phyloP scores from a whole-genome alignment of 1,140 invertebrate genomes.

The Paramacrobiotus metropolitanus region DNA sequence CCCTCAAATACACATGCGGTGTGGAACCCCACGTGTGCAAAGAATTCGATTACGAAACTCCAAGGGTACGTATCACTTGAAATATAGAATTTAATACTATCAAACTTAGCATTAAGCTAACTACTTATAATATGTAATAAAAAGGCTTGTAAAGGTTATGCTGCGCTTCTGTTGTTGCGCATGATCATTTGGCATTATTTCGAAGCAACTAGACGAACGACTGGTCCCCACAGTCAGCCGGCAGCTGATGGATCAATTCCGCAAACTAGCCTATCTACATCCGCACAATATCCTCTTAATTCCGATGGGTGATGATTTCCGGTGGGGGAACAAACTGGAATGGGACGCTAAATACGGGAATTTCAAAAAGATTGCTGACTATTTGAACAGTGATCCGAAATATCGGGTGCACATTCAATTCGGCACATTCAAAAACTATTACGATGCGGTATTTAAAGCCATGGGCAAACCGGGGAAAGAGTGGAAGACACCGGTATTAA shows the following conservation, averaged over 20 bases:
- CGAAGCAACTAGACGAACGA: too few species aligned
- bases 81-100: too few species aligned
- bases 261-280: constrained; percentile 57
- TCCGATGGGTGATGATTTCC: constrained; percentile 71
- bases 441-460: constrained; percentile 35
- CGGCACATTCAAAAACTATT: constrained; percentile 71
- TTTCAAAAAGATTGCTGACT: constrained; percentile 45
- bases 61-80: not conserved
- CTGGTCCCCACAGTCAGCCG: too few species aligned
- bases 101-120: too few species aligned
- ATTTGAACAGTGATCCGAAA: not conserved
- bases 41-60: not conserved
- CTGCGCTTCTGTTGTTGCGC: too few species aligned
- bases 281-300: constrained; percentile 68
- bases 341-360: constrained; percentile 79
- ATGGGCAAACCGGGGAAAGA: constrained; percentile 10
- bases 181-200: too few species aligned
- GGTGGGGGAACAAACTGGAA: constrained; percentile 57
- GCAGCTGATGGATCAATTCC: constrained; percentile 58
- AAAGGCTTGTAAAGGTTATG: too few species aligned
- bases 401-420: constrained; percentile 51
- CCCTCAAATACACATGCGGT: constrained; percentile 72
- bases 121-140: too few species aligned
- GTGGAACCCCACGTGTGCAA: constrained; percentile 32
- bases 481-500: constrained; percentile 46